phyloP scores from a whole-genome alignment of 2,113 vertebrate species.

The Rhea americana region DNA sequence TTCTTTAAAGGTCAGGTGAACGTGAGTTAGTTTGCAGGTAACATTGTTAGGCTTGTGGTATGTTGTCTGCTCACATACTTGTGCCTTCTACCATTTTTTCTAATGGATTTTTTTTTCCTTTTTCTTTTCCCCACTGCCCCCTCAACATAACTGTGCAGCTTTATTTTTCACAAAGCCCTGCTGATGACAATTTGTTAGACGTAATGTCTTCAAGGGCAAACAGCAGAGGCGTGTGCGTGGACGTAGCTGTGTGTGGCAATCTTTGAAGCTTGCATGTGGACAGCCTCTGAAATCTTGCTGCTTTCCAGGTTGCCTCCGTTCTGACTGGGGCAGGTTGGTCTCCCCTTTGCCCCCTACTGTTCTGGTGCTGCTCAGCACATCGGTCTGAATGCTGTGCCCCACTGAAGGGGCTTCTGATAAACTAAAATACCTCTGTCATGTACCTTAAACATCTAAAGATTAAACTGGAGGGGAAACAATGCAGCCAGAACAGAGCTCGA shows the following conservation, averaged over 20 bases:
- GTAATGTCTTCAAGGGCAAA: background rate
- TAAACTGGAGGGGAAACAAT: background rate
- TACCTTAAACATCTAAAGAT: background rate
- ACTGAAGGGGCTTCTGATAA: background rate
- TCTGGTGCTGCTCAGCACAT: background rate
- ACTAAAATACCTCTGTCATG: background rate
- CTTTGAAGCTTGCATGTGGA: background rate
- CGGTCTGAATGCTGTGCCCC: background rate
- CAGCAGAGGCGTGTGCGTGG: background rate
- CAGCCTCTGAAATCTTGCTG: background rate
- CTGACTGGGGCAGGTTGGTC: background rate
- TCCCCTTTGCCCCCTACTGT: background rate
- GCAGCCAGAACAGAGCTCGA: background rate
- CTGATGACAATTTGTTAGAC: background rate
- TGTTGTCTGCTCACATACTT: background rate
- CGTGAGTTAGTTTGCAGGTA: background rate
- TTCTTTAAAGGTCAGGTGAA: background rate
- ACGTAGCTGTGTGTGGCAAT: background rate
- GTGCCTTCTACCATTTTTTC: accelerated
- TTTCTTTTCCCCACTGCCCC: too few species aligned
- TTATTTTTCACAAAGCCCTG: background rate
- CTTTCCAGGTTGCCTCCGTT: background rate
- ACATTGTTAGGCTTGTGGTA: background rate
- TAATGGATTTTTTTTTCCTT: background rate
- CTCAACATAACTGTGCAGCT: background rate